Conservation (phyloP, 1,140 invertebrate species). For the Halictus rubicundus region DNA sequence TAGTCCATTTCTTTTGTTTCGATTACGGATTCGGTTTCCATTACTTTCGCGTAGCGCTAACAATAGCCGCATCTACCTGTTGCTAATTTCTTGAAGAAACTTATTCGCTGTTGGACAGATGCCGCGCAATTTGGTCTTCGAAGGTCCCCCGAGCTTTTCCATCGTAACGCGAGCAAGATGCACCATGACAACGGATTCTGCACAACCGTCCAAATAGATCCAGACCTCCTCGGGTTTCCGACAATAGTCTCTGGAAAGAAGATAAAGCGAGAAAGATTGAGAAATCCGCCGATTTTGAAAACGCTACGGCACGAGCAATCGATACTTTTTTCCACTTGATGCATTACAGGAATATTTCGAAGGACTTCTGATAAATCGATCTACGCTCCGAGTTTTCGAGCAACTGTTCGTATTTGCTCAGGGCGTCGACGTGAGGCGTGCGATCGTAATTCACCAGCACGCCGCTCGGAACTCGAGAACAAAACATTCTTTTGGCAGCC, state of each 20-base stretch:
- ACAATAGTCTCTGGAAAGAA: slow-evolving; percentile 63
- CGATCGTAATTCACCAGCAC: slow-evolving; percentile 69
- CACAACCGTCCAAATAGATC: slow-evolving; percentile 63
- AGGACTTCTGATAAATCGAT: slow-evolving; percentile 60
- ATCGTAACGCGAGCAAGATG: slow-evolving; percentile 52
- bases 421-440: slow-evolving; percentile 57
- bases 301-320: slow-evolving; percentile 30
- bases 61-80: slow-evolving; percentile 35
- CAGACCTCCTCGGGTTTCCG: slow-evolving; percentile 55
- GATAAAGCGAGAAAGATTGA: neutral
- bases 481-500: slow-evolving; percentile 77
- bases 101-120: slow-evolving; percentile 38
- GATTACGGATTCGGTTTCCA: neutral
- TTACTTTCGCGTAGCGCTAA: neutral
- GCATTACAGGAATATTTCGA: slow-evolving; percentile 65
- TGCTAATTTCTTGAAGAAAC: slow-evolving; percentile 48
- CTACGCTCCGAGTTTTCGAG: slow-evolving; percentile 51
- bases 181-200: slow-evolving; percentile 62
- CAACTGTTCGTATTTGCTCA: slow-evolving; percentile 67
- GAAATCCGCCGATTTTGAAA: slow-evolving; percentile 17
- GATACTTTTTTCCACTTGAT: slow-evolving; percentile 38
- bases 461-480: slow-evolving; percentile 68
- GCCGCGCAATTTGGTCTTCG: slow-evolving; percentile 34
- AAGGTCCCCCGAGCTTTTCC: neutral
- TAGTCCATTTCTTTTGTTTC: neutral